These are phyloP conservation scores for Silurus lanzhouensis DNA, from an alignment of 2,797 vertebrate species.

Conservation along the genomic window DNA sequence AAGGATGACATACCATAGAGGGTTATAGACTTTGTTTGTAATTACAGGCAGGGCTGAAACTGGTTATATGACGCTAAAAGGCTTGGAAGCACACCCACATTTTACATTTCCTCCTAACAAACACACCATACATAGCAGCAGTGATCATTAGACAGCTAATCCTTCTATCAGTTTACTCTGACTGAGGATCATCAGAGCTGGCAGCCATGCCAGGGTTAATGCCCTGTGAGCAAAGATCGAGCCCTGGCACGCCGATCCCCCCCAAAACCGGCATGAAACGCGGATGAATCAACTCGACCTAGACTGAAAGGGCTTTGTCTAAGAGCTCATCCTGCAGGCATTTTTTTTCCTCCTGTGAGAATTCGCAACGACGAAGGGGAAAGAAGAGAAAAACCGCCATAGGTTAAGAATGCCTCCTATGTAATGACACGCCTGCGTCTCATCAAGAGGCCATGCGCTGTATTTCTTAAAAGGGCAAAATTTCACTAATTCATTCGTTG, in stretches of 20 bases:
- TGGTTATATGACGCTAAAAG: constrained; percentile 1
- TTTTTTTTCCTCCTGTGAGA: constrained; percentile 51
- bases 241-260: constrained; percentile 43
- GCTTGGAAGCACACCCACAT: neutral
- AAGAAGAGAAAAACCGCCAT: constrained; percentile 34
- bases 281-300: constrained; percentile 45
- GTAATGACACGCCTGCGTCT: constrained; percentile 36
- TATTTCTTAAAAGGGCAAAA: constrained; percentile 18
- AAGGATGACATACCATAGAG: neutral
- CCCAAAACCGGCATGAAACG: constrained; percentile 25
- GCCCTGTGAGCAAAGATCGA: constrained; percentile 34
- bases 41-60: constrained; percentile 8
- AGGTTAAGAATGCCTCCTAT: constrained; percentile 54
- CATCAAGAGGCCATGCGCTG: constrained; percentile 35
- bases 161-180: constrained; percentile 47
- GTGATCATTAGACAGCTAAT: constrained; percentile 56
- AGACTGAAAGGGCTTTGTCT: constrained; percentile 57
- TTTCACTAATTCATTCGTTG: constrained; percentile 41
- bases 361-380: constrained; percentile 47
- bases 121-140: neutral
- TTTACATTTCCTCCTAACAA: constrained; percentile 7
- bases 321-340: constrained; percentile 52
- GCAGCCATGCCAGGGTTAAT: constrained; percentile 41
- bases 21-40: neutral
- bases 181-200: constrained; percentile 24